phyloP scores from a whole-genome alignment of 2,113 vertebrate genomes.

The Asarcornis scutulata region DNA sequence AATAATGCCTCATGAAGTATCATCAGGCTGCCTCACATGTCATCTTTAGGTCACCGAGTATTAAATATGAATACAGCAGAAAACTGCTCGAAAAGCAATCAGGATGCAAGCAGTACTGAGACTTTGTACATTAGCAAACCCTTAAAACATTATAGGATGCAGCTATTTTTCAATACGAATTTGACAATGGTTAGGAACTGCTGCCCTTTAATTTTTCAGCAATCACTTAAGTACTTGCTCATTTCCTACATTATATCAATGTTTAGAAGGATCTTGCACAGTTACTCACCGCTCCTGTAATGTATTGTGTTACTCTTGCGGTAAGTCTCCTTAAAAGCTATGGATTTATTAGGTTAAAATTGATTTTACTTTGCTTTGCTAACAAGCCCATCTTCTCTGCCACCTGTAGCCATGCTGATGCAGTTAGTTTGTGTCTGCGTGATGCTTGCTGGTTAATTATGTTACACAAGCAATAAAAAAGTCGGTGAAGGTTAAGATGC shows the following conservation, averaged over 20 bases:
- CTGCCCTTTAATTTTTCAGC: background rate
- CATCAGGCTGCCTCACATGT: background rate
- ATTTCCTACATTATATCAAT: background rate
- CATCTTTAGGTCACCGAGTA: background rate
- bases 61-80: background rate
- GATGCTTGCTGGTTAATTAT: background rate
- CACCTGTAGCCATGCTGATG: background rate
- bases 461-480: conserved; percentile 22
- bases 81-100: background rate
- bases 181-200: background rate
- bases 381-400: background rate
- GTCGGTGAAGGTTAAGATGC: background rate
- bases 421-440: background rate
- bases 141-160: background rate
- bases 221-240: background rate
- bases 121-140: background rate
- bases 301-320: background rate
- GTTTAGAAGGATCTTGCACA: background rate
- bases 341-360: background rate
- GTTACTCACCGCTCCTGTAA: background rate
- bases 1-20: background rate
- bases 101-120: background rate
- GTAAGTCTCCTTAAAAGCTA: background rate
- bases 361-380: background rate
- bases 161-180: background rate